Evolutionary conservation across 1,140 invertebrate species (phyloP).

Genomic region (Thaumatotibia leucotreta): DNA sequence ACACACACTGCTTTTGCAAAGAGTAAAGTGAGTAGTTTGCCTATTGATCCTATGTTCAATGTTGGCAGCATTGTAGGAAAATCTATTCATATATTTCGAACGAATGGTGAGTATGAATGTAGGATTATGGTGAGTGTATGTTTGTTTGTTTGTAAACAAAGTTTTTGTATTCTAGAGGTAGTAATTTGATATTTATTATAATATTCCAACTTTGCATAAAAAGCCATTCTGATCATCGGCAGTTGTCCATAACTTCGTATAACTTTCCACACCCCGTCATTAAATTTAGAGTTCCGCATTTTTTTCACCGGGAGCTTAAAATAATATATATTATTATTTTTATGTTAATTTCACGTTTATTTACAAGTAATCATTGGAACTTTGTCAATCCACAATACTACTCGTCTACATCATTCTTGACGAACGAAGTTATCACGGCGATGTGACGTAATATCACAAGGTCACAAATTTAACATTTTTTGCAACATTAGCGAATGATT

Average conservation of each 20-base stretch:
- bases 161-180: neutral
- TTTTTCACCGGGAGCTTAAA: too few relatives aligned
- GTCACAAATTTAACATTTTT: neutral
- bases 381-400: too few relatives aligned
- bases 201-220: neutral
- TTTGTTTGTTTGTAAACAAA: neutral
- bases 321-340: too few relatives aligned
- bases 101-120: neutral
- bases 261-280: too few relatives aligned
- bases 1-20: neutral
- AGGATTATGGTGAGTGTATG: too few relatives aligned
- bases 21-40: neutral
- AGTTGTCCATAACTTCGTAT: too few relatives aligned
- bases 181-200: neutral
- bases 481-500: neutral
- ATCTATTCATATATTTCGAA: neutral
- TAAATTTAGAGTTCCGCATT: too few relatives aligned
- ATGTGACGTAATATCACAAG: neutral
- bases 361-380: too few relatives aligned
- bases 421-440: too few relatives aligned
- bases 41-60: constrained; percentile 20
- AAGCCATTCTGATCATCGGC: neutral
- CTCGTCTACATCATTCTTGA: too few relatives aligned
- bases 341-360: too few relatives aligned
- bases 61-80: neutral